Conservation (phyloP, 1,140 invertebrate species). For the Trissolcus basalis region DNA sequence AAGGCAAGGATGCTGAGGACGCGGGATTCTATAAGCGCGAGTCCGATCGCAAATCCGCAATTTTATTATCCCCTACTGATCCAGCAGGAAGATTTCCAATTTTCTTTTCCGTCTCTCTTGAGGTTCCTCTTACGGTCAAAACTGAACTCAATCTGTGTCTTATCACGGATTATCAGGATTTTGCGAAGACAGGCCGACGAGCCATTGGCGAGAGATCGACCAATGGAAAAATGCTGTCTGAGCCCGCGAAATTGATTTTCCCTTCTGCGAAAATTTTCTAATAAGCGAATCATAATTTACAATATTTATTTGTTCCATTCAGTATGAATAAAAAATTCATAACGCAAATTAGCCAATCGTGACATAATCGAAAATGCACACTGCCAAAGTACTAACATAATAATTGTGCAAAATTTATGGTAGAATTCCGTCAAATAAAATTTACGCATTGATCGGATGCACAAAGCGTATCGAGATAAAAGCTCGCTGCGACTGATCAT, state of each 20-base stretch:
- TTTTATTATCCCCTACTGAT: slow-evolving; percentile 71
- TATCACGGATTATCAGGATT: slow-evolving; percentile 75
- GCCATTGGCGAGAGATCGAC: slow-evolving; percentile 14
- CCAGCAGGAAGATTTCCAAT: slow-evolving; percentile 70
- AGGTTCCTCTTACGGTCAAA: slow-evolving; percentile 59
- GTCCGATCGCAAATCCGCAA: slow-evolving; percentile 65
- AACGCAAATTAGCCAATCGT: slow-evolving; percentile 23
- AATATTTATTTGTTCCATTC: not conserved
- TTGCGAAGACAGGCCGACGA: slow-evolving; percentile 56
- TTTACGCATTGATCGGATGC: slow-evolving; percentile 49
- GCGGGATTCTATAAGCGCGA: slow-evolving; percentile 65
- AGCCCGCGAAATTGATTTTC: slow-evolving; percentile 61
- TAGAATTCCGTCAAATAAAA: slow-evolving; percentile 50
- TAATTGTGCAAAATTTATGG: slow-evolving; percentile 52
- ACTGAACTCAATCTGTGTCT: slow-evolving; percentile 75
- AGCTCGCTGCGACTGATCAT: slow-evolving; percentile 34
- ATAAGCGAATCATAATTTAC: slow-evolving; percentile 19
- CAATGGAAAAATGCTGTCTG: slow-evolving; percentile 46
- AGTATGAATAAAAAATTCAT: not conserved
- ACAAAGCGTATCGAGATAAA: slow-evolving; percentile 54
- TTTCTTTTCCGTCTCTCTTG: slow-evolving; percentile 63
- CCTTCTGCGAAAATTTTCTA: slow-evolving; percentile 28
- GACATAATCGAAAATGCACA: slow-evolving; percentile 41
- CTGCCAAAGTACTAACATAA: slow-evolving; percentile 48
- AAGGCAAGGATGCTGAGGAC: slow-evolving; percentile 28